These are phyloP conservation scores for Cyanistes caeruleus DNA, from an alignment of 2,113 vertebrate species.

Conservation along the genomic window DNA sequence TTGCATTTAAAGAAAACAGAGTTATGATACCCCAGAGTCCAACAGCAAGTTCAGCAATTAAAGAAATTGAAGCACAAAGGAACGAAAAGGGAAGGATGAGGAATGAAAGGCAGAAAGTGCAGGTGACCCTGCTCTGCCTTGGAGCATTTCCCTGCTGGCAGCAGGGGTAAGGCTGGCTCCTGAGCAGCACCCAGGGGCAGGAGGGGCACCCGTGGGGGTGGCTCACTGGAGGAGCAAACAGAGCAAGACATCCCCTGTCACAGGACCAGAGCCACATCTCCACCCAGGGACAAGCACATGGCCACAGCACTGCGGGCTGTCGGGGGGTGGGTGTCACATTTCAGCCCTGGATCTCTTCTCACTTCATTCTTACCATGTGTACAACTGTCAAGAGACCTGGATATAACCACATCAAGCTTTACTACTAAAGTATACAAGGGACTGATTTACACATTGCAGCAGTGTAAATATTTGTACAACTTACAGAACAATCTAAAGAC, in stretches of 20 bases:
- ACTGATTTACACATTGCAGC: not conserved
- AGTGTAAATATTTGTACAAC: not conserved
- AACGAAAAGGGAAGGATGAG: not conserved
- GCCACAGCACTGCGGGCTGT: not conserved
- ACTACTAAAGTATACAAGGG: not conserved
- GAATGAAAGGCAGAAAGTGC: not conserved
- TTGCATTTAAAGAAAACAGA: not conserved
- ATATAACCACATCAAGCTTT: not conserved
- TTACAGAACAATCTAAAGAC: not conserved
- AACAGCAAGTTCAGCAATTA: not conserved
- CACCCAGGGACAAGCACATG: fast-evolving
- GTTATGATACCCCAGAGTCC: not conserved
- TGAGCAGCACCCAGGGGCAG: not conserved
- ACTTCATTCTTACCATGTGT: not conserved
- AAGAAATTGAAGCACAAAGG: not conserved
- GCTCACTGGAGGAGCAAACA: not conserved
- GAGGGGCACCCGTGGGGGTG: fast-evolving
- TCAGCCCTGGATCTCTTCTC: not conserved
- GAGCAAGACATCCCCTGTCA: fast-evolving
- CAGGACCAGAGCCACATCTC: not conserved
- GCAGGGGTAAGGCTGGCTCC: not conserved
- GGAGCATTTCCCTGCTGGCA: not conserved
- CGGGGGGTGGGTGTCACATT: too few relatives aligned
- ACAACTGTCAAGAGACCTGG: not conserved
- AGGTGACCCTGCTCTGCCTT: not conserved